Conservation (phyloP, 37 sponge, comb jelly and placozoan genomes). For the Spongilla lacustris region DNA sequence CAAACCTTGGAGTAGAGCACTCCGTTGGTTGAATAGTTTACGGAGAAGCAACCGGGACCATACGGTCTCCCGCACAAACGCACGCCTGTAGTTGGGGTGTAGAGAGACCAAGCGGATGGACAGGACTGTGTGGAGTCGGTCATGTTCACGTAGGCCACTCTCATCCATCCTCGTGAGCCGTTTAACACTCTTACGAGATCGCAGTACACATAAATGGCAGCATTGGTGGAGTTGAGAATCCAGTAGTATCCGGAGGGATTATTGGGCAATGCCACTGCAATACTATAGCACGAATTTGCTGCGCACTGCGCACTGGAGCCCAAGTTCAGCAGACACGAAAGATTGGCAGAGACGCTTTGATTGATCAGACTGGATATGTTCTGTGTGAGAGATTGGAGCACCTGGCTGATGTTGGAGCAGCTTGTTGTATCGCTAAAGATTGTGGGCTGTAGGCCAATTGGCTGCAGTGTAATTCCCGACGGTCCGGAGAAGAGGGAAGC, state of each 20-base stretch:
- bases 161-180: slow-evolving; percentile 28
- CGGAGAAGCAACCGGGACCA: slow-evolving; percentile 24
- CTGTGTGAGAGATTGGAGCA: neutral
- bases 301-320: neutral
- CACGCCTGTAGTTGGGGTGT: neutral
- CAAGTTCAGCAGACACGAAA: neutral
- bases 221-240: slow-evolving; percentile 3
- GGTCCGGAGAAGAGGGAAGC: neutral
- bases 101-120: slow-evolving; percentile 27
- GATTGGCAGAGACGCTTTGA: neutral
- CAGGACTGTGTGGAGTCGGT: slow-evolving; percentile 11
- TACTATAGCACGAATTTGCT: neutral
- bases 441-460: neutral
- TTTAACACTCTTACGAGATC: neutral
- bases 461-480: neutral
- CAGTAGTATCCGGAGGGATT: neutral
- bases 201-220: slow-evolving; percentile 6
- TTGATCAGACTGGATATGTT: neutral
- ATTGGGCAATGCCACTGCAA: neutral
- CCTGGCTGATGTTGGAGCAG: neutral
- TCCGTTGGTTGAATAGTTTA: neutral
- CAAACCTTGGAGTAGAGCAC: slow-evolving; percentile 49
- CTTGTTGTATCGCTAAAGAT: neutral
- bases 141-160: slow-evolving; percentile 39
- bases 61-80: slow-evolving; percentile 28